These are phyloP conservation scores for Drosophila nigrodunni DNA, from an alignment of 1,140 invertebrate genomes.

Conservation along the genomic window DNA sequence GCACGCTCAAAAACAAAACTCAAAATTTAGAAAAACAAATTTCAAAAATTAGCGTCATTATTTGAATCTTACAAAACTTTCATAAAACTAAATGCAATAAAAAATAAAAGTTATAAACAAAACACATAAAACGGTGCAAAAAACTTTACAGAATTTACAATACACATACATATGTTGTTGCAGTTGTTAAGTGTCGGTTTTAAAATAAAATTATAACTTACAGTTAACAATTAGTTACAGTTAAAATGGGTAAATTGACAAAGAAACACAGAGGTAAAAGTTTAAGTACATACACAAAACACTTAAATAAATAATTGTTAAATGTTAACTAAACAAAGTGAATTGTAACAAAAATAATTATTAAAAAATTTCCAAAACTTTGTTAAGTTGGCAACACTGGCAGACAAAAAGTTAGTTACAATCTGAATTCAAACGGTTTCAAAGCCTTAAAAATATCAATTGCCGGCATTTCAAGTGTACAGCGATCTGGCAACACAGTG, in stretches of 20 bases:
- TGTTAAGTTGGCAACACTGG: slow-evolving; percentile 13
- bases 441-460: background rate
- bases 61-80: slow-evolving; percentile 30
- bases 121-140: slow-evolving; percentile 71
- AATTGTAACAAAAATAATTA: slow-evolving; percentile 20
- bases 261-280: slow-evolving; percentile 14
- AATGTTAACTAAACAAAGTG: slow-evolving; percentile 34
- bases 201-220: slow-evolving; percentile 32
- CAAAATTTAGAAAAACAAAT: background rate
- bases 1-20: slow-evolving; percentile 46
- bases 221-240: slow-evolving; percentile 67
- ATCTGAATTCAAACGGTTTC: background rate
- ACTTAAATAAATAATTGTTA: slow-evolving; percentile 54
- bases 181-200: slow-evolving; percentile 28
- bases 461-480: slow-evolving; percentile 59
- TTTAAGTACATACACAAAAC: slow-evolving; percentile 56
- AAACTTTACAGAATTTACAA: slow-evolving; percentile 81
- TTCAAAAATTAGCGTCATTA: slow-evolving; percentile 69
- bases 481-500: slow-evolving; percentile 4
- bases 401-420: slow-evolving; percentile 14
- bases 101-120: slow-evolving; percentile 33
- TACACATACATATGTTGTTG: slow-evolving; percentile 50
- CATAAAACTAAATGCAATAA: slow-evolving; percentile 46
- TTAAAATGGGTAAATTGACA: slow-evolving; percentile 33
- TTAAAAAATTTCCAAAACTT: slow-evolving; percentile 2